A percentile compares a stretch with the other conserved stretches of the same genome.
Conservation (phyloP, 2,797 vertebrate genomes). For the Tenualosa ilisha region DNA sequence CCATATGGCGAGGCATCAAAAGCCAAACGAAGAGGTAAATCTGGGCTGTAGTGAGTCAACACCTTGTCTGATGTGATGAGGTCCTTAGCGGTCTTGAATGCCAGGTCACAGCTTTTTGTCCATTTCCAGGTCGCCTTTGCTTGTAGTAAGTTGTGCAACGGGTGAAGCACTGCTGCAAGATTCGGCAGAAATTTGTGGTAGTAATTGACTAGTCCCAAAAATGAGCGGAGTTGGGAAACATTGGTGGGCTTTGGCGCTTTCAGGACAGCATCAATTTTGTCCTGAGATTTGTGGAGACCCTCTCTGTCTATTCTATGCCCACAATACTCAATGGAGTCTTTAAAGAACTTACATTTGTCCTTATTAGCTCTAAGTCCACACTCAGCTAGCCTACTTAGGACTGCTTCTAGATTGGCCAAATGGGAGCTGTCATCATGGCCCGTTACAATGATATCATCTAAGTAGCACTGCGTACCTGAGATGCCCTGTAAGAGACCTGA, state of each 20-base stretch:
- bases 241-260: slow-evolving; percentile 10
- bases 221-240: background rate
- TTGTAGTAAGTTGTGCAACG: too few relatives aligned
- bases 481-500: background rate
- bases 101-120: background rate
- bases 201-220: slow-evolving; percentile 33
- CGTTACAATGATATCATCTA: background rate
- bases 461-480: background rate
- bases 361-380: background rate
- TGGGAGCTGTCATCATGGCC: background rate
- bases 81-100: too few relatives aligned
- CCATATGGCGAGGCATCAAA: slow-evolving; percentile 31
- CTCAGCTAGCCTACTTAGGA: background rate
- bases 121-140: too few relatives aligned
- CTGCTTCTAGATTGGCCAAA: background rate
- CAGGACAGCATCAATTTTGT: slow-evolving; percentile 45
- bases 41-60: background rate
- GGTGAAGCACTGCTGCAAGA: too few relatives aligned
- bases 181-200: background rate
- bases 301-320: background rate
- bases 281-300: slow-evolving; percentile 42
- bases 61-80: too few relatives aligned
- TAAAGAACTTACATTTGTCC: background rate
- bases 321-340: background rate
- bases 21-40: background rate